A percentile compares a stretch with the other conserved stretches of the same genome.
phyloP scores from a whole-genome alignment of 2,113 vertebrate species.

The Paratilapia polleni region DNA sequence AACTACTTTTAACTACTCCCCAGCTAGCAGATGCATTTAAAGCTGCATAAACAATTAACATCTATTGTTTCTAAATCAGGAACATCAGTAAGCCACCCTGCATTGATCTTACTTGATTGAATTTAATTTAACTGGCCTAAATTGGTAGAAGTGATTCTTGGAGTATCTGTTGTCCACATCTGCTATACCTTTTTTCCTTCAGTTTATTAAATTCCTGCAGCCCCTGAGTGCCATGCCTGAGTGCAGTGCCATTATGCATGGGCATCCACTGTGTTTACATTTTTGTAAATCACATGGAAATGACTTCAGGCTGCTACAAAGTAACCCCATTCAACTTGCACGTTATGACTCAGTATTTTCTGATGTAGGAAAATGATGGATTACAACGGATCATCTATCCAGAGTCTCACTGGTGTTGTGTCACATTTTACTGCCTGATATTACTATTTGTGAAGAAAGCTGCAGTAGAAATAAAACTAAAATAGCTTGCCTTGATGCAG shows the following conservation, averaged over 20 bases:
- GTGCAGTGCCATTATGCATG: background rate
- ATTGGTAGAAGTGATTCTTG: background rate
- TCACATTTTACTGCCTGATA: background rate
- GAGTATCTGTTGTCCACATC: background rate
- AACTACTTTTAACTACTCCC: background rate
- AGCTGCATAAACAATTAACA: background rate
- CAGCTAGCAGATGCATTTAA: background rate
- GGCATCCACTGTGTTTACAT: background rate
- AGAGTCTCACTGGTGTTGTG: background rate
- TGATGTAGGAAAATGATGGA: background rate
- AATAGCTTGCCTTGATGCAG: background rate
- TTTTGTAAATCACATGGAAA: background rate
- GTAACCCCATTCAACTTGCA: background rate
- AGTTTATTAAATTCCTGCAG: background rate
- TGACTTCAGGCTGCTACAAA: background rate
- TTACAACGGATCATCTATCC: background rate
- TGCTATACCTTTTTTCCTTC: background rate
- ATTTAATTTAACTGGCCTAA: slow-evolving; percentile 4
- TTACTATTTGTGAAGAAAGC: background rate
- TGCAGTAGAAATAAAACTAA: background rate
- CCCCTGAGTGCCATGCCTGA: background rate
- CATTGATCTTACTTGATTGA: slow-evolving; percentile 9
- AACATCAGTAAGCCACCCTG: background rate
- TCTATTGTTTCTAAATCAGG: slow-evolving; percentile 1
- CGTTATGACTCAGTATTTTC: background rate